Percentiles rank a stretch among this genome's conserved stretches.
Conservation (phyloP, 2,797 vertebrate genomes). For the Prunella strophiata region DNA sequence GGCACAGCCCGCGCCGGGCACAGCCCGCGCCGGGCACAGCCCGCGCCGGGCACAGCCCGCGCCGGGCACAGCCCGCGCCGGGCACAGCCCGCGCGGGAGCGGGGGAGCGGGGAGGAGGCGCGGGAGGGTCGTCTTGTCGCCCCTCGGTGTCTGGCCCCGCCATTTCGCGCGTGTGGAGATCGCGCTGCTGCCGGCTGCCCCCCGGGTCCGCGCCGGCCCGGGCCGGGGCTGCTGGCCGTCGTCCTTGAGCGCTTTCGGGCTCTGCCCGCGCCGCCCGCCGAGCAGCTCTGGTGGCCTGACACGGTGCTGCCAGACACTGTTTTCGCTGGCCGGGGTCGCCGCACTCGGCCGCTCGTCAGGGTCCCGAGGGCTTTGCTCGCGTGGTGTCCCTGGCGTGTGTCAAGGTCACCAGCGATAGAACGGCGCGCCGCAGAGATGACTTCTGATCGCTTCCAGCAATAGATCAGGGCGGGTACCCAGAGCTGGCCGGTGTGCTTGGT, state of each 20-base stretch:
- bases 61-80: not conserved
- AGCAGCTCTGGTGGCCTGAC: not conserved
- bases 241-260: accelerated
- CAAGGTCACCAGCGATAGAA: not conserved
- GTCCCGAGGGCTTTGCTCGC: not conserved
- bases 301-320: accelerated
- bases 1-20: not conserved
- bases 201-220: accelerated
- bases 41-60: not conserved
- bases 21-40: not conserved
- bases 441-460: no score
- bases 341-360: accelerated
- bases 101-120: no score
- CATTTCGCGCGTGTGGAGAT: not conserved
- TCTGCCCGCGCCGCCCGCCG: accelerated
- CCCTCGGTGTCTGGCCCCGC: not conserved
- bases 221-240: accelerated
- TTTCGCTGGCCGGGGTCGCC: not conserved
- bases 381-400: not conserved
- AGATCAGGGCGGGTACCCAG: no score
- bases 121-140: no score
- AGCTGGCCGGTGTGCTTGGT: no score
- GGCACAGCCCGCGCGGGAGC: no score
- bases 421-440: not conserved
- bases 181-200: not conserved